Evolutionary conservation across 2,797 vertebrate genomes (phyloP).

Genomic region (Oreochromis mossambicus): DNA sequence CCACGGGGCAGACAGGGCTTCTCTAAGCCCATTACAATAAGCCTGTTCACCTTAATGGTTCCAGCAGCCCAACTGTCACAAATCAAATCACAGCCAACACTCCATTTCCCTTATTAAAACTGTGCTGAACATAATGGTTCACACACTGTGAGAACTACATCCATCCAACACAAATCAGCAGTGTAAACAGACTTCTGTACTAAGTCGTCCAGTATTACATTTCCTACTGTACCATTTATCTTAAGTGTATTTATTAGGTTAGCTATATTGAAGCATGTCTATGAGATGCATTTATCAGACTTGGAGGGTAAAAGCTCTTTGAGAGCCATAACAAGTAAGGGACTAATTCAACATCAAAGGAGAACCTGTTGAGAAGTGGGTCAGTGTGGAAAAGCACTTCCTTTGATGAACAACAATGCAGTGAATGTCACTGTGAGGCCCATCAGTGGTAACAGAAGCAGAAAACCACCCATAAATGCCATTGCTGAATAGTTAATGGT

Average conservation of each 20-base stretch:
- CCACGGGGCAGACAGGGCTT: constrained; percentile 46
- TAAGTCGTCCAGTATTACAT: not conserved
- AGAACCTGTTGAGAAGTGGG: constrained; percentile 11
- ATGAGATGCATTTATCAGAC: not conserved
- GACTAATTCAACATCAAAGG: not conserved
- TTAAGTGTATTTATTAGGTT: not conserved
- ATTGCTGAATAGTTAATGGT: not conserved
- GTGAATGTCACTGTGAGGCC: not conserved
- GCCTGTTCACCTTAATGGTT: constrained; percentile 64
- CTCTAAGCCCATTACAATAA: constrained; percentile 70
- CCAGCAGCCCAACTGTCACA: constrained; percentile 65
- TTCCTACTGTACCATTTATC: not conserved
- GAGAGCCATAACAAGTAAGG: not conserved
- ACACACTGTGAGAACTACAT: constrained; percentile 14
- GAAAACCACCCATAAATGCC: not conserved
- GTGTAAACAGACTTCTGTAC: not conserved
- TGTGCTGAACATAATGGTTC: constrained; percentile 26
- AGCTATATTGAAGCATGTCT: not conserved
- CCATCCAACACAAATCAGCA: constrained; percentile 9
- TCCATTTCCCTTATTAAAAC: constrained; percentile 67
- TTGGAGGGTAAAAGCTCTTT: not conserved
- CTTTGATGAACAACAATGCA: not conserved
- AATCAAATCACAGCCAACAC: constrained; percentile 62
- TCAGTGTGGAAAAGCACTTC: not conserved
- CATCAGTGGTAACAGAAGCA: not conserved